Conservation (phyloP, 2,888 invertebrate species). For the Sicus ferrugineus region DNA sequence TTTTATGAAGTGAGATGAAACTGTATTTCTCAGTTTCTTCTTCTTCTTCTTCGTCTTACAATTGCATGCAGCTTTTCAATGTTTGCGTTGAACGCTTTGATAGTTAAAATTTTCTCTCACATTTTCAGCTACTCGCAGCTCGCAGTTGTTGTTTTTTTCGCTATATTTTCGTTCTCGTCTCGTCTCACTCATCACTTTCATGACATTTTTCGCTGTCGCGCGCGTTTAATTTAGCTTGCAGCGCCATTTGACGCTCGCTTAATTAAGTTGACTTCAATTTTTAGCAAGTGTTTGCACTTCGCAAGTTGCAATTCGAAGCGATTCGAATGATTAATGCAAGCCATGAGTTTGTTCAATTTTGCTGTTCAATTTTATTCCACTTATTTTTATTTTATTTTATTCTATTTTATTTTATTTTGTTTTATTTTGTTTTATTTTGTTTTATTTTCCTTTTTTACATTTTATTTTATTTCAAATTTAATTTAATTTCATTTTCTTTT, state of each 20-base stretch:
- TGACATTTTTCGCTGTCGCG: neutral
- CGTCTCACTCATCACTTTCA: neutral
- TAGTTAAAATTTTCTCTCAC: neutral
- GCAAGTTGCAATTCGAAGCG: neutral
- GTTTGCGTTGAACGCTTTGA: neutral
- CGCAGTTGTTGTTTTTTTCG: no score
- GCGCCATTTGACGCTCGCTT: neutral
- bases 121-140: no score
- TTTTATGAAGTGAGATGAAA: no score
- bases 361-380: neutral
- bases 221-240: neutral
- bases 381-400: neutral
- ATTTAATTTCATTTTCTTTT: neutral
- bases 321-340: neutral
- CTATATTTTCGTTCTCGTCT: neutral
- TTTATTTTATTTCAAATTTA: neutral
- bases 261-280: neutral
- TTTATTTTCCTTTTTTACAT: neutral
- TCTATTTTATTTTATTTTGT: neutral
- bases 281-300: neutral
- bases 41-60: no score
- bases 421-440: neutral
- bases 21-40: no score
- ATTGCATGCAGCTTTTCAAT: neutral
- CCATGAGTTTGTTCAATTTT: neutral